These are phyloP conservation scores for Ganaspis brasiliensis DNA, from an alignment of 2,888 invertebrate species.

Conservation along the genomic window DNA sequence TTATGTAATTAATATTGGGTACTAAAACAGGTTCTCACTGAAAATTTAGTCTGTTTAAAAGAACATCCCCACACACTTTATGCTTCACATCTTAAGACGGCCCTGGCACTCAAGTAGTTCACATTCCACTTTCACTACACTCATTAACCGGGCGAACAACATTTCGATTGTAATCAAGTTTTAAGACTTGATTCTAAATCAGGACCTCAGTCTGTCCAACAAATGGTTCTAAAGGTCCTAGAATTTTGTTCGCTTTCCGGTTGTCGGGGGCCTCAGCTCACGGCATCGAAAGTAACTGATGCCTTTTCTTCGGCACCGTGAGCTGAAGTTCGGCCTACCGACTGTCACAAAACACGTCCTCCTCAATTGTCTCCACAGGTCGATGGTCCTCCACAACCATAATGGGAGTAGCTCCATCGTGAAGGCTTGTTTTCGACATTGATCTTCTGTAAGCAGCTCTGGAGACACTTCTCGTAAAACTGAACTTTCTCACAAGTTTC, in stretches of 20 bases:
- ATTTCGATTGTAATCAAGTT: slow-evolving; percentile 5
- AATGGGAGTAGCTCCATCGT: slow-evolving; percentile 83
- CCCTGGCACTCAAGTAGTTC: slow-evolving; percentile 2
- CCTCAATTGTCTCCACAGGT: slow-evolving; percentile 73
- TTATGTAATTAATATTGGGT: too few species aligned
- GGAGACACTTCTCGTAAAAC: slow-evolving; percentile 83
- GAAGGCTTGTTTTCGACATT: slow-evolving; percentile 81
- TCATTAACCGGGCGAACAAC: slow-evolving; percentile 27
- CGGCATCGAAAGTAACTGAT: slow-evolving; percentile 71
- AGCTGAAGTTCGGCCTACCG: slow-evolving; percentile 77
- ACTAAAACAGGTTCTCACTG: too few species aligned
- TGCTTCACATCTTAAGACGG: too few species aligned
- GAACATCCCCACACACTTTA: too few species aligned
- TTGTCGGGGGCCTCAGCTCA: slow-evolving; percentile 67
- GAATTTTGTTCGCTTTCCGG: slow-evolving; percentile 44
- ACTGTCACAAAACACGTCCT: slow-evolving; percentile 75
- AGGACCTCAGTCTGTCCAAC: slow-evolving; percentile 27
- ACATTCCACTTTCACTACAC: background rate
- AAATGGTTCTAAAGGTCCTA: slow-evolving; percentile 8
- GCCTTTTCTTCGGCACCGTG: slow-evolving; percentile 73
- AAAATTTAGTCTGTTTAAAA: too few species aligned
- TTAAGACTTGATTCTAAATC: slow-evolving; percentile 18
- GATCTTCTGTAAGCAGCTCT: slow-evolving; percentile 82
- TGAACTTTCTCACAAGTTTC: slow-evolving; percentile 82
- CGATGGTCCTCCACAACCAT: slow-evolving; percentile 81